Evolutionary conservation across 2,888 invertebrate genomes (phyloP).

Genomic region (Hirtodrosophila confusa): DNA sequence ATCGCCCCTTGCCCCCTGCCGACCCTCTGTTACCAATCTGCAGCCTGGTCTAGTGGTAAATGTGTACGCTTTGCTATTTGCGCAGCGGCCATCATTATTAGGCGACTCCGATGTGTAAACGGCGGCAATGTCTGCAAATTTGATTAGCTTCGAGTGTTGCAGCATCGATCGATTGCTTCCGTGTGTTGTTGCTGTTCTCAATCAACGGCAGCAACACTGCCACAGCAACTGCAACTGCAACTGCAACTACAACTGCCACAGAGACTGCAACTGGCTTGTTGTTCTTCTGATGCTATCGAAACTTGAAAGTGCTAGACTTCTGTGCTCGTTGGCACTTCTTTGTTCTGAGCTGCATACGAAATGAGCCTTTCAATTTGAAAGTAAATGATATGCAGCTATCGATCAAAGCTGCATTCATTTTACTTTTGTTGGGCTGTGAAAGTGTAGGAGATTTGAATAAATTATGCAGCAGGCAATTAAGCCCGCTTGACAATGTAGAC

Average conservation of each 20-base stretch:
- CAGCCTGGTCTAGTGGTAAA: slow-evolving; percentile 45
- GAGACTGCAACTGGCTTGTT: slow-evolving; percentile 7
- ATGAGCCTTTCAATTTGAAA: slow-evolving; percentile 43
- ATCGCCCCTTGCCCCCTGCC: slow-evolving; percentile 33
- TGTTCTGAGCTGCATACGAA: slow-evolving; percentile 51
- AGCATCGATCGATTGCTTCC: slow-evolving; percentile 56
- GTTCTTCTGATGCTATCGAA: slow-evolving; percentile 34
- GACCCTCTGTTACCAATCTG: neutral
- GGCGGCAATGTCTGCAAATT: slow-evolving; percentile 55
- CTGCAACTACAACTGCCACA: no score
- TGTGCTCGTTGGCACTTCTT: slow-evolving; percentile 21
- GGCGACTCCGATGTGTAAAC: slow-evolving; percentile 51
- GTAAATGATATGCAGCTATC: slow-evolving; percentile 22
- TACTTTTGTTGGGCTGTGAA: slow-evolving; percentile 42
- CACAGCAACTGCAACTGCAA: slow-evolving; percentile 20
- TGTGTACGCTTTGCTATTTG: slow-evolving; percentile 68
- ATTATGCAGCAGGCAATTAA: slow-evolving; percentile 35
- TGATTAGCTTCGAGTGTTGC: slow-evolving; percentile 52
- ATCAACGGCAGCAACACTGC: slow-evolving; percentile 16
- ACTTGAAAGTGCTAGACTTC: slow-evolving; percentile 51
- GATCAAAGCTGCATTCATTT: slow-evolving; percentile 48
- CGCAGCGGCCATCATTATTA: slow-evolving; percentile 57
- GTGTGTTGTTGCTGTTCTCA: slow-evolving; percentile 20
- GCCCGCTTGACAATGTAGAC: slow-evolving; percentile 48
- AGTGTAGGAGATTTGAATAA: slow-evolving; percentile 42